Base-by-base conservation (phyloP, 2,113 vertebrate genomes). In the Trachemys scripta region DNA sequence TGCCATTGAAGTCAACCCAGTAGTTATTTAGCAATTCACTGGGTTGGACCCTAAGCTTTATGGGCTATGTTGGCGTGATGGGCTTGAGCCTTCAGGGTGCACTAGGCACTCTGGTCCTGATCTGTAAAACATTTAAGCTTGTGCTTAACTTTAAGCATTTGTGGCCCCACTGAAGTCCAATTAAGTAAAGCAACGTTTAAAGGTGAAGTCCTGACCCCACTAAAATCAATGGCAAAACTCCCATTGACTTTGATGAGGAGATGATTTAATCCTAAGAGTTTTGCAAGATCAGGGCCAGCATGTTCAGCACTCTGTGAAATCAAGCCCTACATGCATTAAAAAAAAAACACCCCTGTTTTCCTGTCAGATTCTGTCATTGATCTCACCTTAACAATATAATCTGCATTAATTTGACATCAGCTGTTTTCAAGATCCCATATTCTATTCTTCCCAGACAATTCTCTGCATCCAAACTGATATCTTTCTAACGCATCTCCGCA, bases 361-460 rank as follows among this genome's bases (percentile, higher is more conserved):
- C 47, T 57, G 19, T 11, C 45, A 11, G 42, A 42, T 45, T 62
- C 13, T 29, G 9, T 83, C 85, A 92, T 84, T 62, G 86, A 86
- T 89, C 95, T 91, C 85, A 75, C 72, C 35, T 57, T 95, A 93
- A 27, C 3, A 38, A 3, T 45, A 82, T 72, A 57, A 81, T 83
- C 87, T 49, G 78, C 82, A 19, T 42, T 69, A 5, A 16, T 13
- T 81, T 85, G 87, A 59, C n/a, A 22, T 84, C 92, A 82, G 90
- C 86, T 96, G 93, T 84, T 93, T 80, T 87, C 96, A 94, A 93
- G 91, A 93, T 94, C 96, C 91, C 53, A 20, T 6, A 9, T 59
- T 89, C 2, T 5, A 0, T 12, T 38, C 3, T 88, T 83, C 80
- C 72, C 82, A 6, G 80, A 57, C 3, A 35, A 13, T 31, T 16